Conservation (phyloP, 2,797 vertebrate species). For the Crocidura indochinensis region DNA sequence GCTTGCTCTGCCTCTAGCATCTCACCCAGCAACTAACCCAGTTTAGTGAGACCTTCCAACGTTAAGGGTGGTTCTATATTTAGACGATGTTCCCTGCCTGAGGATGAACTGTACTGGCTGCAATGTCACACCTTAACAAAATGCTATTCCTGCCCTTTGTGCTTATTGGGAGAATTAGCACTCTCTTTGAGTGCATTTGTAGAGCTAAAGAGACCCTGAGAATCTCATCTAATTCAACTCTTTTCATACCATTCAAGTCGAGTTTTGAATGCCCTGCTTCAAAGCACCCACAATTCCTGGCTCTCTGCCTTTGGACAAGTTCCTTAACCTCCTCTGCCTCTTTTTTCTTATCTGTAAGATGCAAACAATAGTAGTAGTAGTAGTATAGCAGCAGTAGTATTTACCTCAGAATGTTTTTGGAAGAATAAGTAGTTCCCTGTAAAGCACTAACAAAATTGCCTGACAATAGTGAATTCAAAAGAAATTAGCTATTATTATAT, state of each 20-base stretch:
- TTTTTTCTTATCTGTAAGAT: conserved; percentile 67
- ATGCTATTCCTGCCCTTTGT: conserved; percentile 52
- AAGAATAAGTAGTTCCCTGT: neutral
- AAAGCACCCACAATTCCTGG: conserved; percentile 1
- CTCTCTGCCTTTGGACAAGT: conserved; percentile 2
- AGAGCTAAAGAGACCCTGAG: conserved; percentile 55
- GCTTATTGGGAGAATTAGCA: conserved; percentile 36
- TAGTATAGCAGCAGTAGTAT: neutral
- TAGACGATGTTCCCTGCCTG: conserved; percentile 80
- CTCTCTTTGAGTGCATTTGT: conserved; percentile 53
- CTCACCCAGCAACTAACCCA: conserved; percentile 81
- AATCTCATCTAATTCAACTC: conserved; percentile 41
- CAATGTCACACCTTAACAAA: conserved; percentile 74
- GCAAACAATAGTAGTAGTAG: neutral
- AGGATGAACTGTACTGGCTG: conserved; percentile 79
- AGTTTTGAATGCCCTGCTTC: conserved; percentile 18
- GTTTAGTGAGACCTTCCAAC: conserved; percentile 82
- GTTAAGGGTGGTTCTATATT: conserved; percentile 83
- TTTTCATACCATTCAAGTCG: conserved; percentile 14
- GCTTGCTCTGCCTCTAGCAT: conserved; percentile 74
- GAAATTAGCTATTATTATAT: conserved; percentile 18
- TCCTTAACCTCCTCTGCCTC: conserved; percentile 47
- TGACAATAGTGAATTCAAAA: conserved; percentile 28
- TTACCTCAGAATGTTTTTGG: conserved; percentile 22
- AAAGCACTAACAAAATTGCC: neutral